phyloP scores from a whole-genome alignment of 2,888 invertebrate genomes.

The Gnatocerus cornutus region DNA sequence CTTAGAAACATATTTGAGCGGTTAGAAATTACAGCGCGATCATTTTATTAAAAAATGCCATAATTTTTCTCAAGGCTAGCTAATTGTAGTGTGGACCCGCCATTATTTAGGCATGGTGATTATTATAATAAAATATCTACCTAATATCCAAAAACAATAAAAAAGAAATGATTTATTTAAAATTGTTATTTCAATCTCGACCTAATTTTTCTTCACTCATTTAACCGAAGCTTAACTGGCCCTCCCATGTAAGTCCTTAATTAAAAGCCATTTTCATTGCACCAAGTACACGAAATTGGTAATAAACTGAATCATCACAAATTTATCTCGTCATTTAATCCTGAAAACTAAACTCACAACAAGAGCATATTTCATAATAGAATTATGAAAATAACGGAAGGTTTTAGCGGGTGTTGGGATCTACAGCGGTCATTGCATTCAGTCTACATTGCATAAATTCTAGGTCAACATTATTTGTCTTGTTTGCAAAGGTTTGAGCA shows the following conservation, averaged over 20 bases:
- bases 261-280: slow-evolving; percentile 31
- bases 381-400: slow-evolving; percentile 39
- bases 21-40: slow-evolving; percentile 15
- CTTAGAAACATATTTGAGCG: slow-evolving; percentile 11
- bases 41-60: slow-evolving; percentile 14
- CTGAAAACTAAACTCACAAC: not conserved
- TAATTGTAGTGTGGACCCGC: not conserved
- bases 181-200: too few species aligned
- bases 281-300: slow-evolving; percentile 20
- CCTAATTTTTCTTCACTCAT: not conserved
- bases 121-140: too few species aligned
- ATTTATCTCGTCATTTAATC: not conserved
- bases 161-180: too few species aligned
- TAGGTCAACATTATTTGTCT: slow-evolving; percentile 44
- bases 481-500: slow-evolving; percentile 25
- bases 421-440: slow-evolving; percentile 49
- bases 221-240: slow-evolving; percentile 3
- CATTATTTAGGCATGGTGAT: slow-evolving; percentile 2
- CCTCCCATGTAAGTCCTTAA: slow-evolving; percentile 17
- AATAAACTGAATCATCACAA: slow-evolving; percentile 31
- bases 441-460: slow-evolving; percentile 46
- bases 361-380: slow-evolving; percentile 2
- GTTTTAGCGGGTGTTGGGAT: slow-evolving; percentile 42
- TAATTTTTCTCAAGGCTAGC: slow-evolving; percentile 19
- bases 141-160: too few species aligned